These are phyloP conservation scores for Xestia rhomboidea DNA, from an alignment of 2,888 invertebrate species.

Conservation along the genomic window DNA sequence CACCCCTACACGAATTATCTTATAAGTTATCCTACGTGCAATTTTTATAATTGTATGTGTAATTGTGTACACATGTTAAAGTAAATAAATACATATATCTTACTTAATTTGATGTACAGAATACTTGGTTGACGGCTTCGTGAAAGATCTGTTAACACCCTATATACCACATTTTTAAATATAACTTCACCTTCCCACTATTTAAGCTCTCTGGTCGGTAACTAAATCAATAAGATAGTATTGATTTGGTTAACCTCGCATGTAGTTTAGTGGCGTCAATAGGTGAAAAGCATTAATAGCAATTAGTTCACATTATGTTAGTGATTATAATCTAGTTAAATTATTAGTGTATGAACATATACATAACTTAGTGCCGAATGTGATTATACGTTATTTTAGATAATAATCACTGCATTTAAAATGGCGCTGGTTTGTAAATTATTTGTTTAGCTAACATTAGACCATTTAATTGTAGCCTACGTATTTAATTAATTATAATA, in stretches of 20 bases:
- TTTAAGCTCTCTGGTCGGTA: no score
- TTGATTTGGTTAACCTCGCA: background rate
- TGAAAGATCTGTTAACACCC: no score
- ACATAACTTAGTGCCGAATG: slow-evolving; percentile 4
- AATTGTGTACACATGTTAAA: no score
- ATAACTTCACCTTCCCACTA: no score
- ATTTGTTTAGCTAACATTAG: background rate
- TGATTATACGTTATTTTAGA: slow-evolving; percentile 7
- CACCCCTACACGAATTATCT: no score
- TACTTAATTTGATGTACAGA: no score
- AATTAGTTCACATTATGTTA: slow-evolving; percentile 28
- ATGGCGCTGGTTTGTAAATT: slow-evolving; percentile 11
- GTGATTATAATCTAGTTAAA: slow-evolving; percentile 23
- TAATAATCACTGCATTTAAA: slow-evolving; percentile 21
- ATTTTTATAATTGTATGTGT: no score
- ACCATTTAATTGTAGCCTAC: background rate
- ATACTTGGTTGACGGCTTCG: no score
- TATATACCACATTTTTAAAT: no score
- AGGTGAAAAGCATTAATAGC: slow-evolving; percentile 13
- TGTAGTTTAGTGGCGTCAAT: slow-evolving; percentile 25
- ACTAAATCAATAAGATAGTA: no score
- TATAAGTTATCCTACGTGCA: no score
- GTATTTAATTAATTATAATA: background rate
- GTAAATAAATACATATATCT: no score
- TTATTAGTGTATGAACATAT: slow-evolving; percentile 12